Percentiles rank a stretch among this genome's conserved stretches.
phyloP scores from a whole-genome alignment of 1,140 invertebrate species.

The Papilio dardanus region DNA sequence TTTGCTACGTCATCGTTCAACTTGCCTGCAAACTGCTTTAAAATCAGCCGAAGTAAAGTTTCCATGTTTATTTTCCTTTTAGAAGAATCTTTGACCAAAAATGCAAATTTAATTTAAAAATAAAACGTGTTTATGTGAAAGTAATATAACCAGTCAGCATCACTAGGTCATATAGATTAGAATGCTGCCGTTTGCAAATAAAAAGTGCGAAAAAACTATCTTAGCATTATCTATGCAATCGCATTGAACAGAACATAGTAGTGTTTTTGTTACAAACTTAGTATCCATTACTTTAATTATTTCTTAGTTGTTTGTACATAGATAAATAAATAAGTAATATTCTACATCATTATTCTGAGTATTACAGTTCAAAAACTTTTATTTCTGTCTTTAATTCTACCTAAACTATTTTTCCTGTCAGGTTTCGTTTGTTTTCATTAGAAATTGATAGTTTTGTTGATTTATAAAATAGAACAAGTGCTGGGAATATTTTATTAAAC shows the following conservation, averaged over 20 bases:
- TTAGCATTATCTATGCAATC: neutral
- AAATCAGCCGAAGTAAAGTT: neutral
- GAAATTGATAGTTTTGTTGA: neutral
- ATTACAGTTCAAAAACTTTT: neutral
- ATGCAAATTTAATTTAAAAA: neutral
- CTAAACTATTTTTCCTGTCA: neutral
- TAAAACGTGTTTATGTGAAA: neutral
- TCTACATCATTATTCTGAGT: no score
- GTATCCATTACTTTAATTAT: no score
- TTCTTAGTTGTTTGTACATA: neutral
- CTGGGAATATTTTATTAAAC: neutral
- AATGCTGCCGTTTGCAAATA: conserved; percentile 39
- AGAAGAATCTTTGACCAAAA: neutral
- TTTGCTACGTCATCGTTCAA: neutral
- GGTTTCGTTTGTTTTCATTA: neutral
- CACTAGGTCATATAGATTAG: neutral
- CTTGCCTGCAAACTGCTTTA: neutral
- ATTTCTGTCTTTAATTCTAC: neutral
- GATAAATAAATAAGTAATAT: neutral
- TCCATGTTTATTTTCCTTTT: neutral
- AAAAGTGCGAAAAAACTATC: neutral
- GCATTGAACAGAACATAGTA: neutral
- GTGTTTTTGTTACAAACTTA: no score
- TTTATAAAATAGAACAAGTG: neutral
- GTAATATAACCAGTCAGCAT: neutral